Base-by-base conservation (phyloP, 1,140 invertebrate species). In the Drosophila serrata region DNA sequence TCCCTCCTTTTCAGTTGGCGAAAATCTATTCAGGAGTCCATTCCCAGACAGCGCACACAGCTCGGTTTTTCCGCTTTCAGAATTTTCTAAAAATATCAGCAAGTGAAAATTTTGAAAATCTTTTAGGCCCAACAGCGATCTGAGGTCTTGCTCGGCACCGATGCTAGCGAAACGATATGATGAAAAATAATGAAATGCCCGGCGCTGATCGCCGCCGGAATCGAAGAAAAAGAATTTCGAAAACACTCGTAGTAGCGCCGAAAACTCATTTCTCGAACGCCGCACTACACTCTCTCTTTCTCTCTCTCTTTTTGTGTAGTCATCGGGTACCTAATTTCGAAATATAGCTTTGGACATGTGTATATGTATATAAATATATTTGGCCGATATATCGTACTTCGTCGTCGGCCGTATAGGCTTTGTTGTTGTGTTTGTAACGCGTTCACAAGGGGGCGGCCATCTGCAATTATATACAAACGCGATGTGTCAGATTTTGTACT, bases 51-150 rank as follows among this genome's bases (percentile, higher is more conserved):
- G 45, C 56, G 24, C 53, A 67, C 79, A 49, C 64, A 58, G 42
- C 43, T 40, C 19, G 49, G 39, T 63, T 60, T 77, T 68, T 62
- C 29, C 46, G 62, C 62, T 65, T 75, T 79, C 46, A 75, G 51
- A 82, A 72, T 65, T 75, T 84, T 90, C 85, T 90, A 90, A 90
- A 90, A 90, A 90, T 90, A 90, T 63, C 82, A 75, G 74, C 85
- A 72, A 76, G 79, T 51, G 78, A 90, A 90, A 85, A 70, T 81
- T 87, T 87, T 82, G 39, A 74, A 86, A 85, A 87, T 73, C 60
- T 58, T 60, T 77, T 51, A 63, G 69, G 45, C 74, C 69, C 68
- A 61, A 37, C 49, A 6, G 33, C 51, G 51, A 72, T 43, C 46
- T 19, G 60, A 56, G 57, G 35, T 22, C 31, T 55, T 37, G 65